Evolutionary conservation across 1,140 invertebrate species (phyloP), one percentile per base, ranked within the genome.

Genomic region (Xylocopa sonorina): DNA sequence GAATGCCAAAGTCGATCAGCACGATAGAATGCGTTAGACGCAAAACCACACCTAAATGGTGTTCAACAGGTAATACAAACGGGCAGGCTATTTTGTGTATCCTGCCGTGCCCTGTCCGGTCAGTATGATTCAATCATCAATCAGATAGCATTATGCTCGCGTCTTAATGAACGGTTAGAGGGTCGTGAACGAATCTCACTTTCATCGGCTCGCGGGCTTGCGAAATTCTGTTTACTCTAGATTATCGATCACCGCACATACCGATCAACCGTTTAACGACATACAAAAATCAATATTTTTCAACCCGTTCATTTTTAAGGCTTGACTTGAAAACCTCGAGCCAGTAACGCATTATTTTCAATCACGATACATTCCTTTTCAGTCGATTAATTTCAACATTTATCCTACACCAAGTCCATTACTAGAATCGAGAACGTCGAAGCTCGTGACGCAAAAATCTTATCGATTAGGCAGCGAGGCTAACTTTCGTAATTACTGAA

Each of bases 51-150:
- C 82, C 83, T 80, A 83, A 64, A 21, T 18, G 51, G 68, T 29
- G 64, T 60, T 66, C 48, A 69, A 73, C 57, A 57, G 69, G 72
- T 84, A 85, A 78, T 84, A 64, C 72, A 48, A 80, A 55, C 51
- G 57, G 53, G 55, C 77, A 79, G 32, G 29, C 53, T 84, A 84
- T 81, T 81, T 84, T 66, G 81, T 74, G 69, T 84, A 88, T 88
- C 86, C 85, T 87, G 85, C 78, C 86, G 85, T 81, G 85, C 86
- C 86, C 60, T 57, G 83, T 86, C 84, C 84, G 84, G 84, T 86
- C 43, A 27, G 16, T 32, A 63, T 50, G 48, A 68, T 78, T 63
- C 76, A 53, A 67, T 68, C 57, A 29, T 82, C 57, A 29, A 84
- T 84, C 82, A 79, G 38, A 46, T 63, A 57, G 46, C 60, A 63